phyloP scores from a whole-genome alignment of 2,113 vertebrate genomes.

The Potamarius usumacintae region DNA sequence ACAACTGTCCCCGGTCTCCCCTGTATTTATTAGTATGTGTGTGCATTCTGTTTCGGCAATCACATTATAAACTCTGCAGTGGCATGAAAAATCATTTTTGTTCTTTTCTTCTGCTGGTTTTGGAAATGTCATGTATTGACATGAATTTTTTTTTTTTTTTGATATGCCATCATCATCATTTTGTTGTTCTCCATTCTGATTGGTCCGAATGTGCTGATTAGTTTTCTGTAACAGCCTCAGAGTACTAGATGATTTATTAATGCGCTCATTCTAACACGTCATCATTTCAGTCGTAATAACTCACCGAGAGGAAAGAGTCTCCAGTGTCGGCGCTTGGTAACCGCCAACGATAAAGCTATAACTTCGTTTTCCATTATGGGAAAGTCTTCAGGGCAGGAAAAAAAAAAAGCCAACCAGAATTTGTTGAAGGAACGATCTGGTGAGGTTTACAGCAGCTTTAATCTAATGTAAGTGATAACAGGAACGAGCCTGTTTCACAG shows the following conservation, averaged over 20 bases:
- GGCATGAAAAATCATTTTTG: too few relatives aligned
- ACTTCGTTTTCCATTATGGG: background rate
- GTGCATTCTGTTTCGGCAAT: too few relatives aligned
- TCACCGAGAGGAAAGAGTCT: background rate
- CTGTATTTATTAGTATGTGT: too few relatives aligned
- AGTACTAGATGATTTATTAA: background rate
- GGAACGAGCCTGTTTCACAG: background rate
- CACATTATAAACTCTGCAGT: too few relatives aligned
- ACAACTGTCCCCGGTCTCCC: too few relatives aligned
- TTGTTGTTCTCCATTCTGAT: too few relatives aligned
- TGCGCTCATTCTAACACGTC: background rate
- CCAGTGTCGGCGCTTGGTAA: background rate
- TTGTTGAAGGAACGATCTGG: background rate
- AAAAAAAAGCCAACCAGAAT: background rate
- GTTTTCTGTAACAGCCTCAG: background rate
- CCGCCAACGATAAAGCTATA: background rate
- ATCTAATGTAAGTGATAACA: background rate
- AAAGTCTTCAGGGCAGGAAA: background rate
- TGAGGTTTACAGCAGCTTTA: background rate
- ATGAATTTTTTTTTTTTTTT: too few relatives aligned
- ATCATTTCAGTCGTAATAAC: background rate
- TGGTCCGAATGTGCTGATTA: too few relatives aligned
- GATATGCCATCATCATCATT: too few relatives aligned
- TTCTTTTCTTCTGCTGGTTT: too few relatives aligned
- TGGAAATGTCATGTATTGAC: too few relatives aligned